Evolutionary conservation across 1,140 invertebrate genomes (phyloP).

Genomic region (Luehdorfia chinensis): DNA sequence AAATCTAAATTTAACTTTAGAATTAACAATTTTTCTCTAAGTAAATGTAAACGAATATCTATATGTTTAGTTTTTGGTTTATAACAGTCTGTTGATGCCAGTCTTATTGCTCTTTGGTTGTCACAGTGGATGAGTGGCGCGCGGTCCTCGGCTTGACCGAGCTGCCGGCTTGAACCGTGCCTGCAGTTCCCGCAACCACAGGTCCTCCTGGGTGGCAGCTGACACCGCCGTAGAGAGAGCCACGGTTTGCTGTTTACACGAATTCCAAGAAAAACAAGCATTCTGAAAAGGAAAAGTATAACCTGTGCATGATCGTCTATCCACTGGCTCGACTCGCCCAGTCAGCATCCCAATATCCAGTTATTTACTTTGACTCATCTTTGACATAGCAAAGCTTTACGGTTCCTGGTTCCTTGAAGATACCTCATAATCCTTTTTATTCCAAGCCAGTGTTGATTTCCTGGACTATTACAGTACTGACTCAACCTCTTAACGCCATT

Average conservation of each 20-base stretch:
- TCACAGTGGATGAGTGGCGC: slow-evolving; percentile 19
- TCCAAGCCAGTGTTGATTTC: slow-evolving; percentile 31
- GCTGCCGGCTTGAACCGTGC: slow-evolving; percentile 22
- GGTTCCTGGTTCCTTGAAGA: slow-evolving; percentile 25
- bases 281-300: slow-evolving; percentile 36
- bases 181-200: slow-evolving; percentile 26
- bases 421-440: slow-evolving; percentile 32
- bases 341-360: slow-evolving; percentile 43
- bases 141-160: not conserved
- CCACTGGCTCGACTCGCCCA: too few species aligned
- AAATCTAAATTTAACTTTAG: slow-evolving; percentile 31
- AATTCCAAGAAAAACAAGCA: slow-evolving; percentile 25
- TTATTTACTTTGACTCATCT: slow-evolving; percentile 24
- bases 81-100: slow-evolving; percentile 28
- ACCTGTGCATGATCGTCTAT: not conserved
- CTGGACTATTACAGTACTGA: slow-evolving; percentile 28
- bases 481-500: slow-evolving; percentile 34
- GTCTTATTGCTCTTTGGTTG: slow-evolving; percentile 31
- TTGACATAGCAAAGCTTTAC: slow-evolving; percentile 26
- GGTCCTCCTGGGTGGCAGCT: slow-evolving; percentile 23
- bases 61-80: slow-evolving; percentile 37
- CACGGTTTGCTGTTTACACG: slow-evolving; percentile 24
- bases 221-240: slow-evolving; percentile 28
- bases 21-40: slow-evolving; percentile 31
- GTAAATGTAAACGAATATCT: slow-evolving; percentile 36